phyloP scores from a whole-genome alignment of 2,113 vertebrate species.

The Oryzias curvinotus region DNA sequence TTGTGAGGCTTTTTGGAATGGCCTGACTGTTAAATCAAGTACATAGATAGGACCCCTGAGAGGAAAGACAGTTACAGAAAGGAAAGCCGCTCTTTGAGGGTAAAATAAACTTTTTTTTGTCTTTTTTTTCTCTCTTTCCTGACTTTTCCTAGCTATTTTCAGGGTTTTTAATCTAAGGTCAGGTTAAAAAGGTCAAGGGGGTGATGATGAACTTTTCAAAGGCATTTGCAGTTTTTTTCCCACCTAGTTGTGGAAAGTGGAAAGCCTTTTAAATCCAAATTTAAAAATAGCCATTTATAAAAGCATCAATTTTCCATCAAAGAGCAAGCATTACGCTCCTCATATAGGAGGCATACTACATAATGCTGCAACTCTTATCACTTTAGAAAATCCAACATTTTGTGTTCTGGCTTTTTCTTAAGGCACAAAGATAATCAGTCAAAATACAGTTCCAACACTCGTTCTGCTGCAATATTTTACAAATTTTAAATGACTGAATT shows the following conservation, averaged over 20 bases:
- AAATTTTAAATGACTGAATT: too few species aligned
- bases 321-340: background rate
- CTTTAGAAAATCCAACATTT: too few species aligned
- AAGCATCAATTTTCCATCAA: background rate
- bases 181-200: constrained; percentile 64
- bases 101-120: constrained; percentile 5
- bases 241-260: background rate
- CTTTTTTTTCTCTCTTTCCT: constrained; percentile 8
- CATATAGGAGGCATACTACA: background rate
- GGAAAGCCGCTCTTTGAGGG: constrained; percentile 75
- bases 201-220: constrained; percentile 15
- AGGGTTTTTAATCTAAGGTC: constrained; percentile 52
- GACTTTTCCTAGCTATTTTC: constrained; percentile 6
- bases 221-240: constrained; percentile 11
- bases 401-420: too few species aligned
- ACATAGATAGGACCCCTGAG: constrained; percentile 83
- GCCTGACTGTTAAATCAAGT: constrained; percentile 85
- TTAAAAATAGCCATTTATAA: background rate
- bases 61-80: constrained; percentile 82
- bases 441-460: too few species aligned
- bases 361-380: too few species aligned
- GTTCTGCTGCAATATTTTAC: too few species aligned
- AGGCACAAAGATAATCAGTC: too few species aligned
- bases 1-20: constrained; percentile 59
- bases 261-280: background rate